Evolutionary conservation across 2,888 invertebrate genomes (phyloP).

Genomic region (Tenthredo livida): DNA sequence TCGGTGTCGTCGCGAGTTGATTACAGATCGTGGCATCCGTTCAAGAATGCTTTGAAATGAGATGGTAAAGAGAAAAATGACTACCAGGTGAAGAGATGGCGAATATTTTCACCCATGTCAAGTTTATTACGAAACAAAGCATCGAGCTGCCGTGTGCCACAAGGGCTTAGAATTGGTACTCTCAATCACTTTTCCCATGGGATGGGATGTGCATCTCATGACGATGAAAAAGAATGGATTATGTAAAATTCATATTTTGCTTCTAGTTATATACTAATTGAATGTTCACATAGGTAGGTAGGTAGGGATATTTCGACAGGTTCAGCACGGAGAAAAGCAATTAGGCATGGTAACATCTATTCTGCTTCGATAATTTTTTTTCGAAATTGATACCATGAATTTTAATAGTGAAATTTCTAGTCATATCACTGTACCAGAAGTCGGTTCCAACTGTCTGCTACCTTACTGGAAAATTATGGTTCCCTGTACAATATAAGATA

Average conservation of each 20-base stretch:
- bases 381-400: not conserved
- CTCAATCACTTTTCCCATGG: not conserved
- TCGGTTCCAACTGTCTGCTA: not conserved
- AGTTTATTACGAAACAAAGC: constrained; percentile 3
- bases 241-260: not conserved
- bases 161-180: not conserved
- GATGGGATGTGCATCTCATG: not conserved
- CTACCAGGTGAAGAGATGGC: not conserved
- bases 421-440: not conserved
- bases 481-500: not conserved
- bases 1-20: not conserved
- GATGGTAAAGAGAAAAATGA: constrained; percentile 15
- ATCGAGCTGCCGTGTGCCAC: not conserved
- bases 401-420: not conserved
- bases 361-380: not conserved
- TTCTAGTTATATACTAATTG: not conserved
- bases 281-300: not conserved
- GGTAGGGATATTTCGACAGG: not conserved
- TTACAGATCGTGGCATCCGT: constrained; percentile 19
- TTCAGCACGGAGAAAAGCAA: not conserved
- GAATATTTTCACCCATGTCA: constrained; percentile 21
- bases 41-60: constrained; percentile 8
- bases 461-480: not conserved
- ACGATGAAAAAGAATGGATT: not conserved
- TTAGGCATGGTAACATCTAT: not conserved